Conservation (phyloP, 2,797 vertebrate species). For the Erethizon dorsatum region DNA sequence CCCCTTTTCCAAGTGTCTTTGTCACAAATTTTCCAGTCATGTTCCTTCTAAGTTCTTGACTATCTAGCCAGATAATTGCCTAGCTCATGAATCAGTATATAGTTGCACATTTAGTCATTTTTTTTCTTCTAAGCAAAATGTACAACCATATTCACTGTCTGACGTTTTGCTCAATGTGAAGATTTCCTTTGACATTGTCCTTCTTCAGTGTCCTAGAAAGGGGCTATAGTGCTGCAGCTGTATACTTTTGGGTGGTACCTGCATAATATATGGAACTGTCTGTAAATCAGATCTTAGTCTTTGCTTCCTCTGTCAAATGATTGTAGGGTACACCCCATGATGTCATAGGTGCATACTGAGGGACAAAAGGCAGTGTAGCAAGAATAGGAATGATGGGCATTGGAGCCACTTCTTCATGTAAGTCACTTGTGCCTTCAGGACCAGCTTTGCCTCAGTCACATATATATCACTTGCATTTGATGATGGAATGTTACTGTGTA, state of each 20-base stretch:
- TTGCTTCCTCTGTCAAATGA: background rate
- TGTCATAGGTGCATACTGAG: background rate
- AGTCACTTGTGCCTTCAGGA: background rate
- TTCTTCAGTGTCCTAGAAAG: background rate
- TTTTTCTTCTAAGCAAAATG: background rate
- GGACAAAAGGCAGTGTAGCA: background rate
- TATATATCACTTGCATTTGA: background rate
- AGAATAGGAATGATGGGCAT: background rate
- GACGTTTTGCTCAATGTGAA: background rate
- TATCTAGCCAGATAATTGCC: background rate
- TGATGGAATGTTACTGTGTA: background rate
- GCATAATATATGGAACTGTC: background rate
- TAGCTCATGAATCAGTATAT: background rate
- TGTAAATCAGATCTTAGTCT: background rate
- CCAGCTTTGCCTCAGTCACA: background rate
- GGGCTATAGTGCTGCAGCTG: background rate
- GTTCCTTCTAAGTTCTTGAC: background rate
- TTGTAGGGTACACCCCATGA: background rate
- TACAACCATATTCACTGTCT: background rate
- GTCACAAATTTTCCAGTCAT: too few species aligned
- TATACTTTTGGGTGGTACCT: background rate
- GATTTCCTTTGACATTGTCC: background rate
- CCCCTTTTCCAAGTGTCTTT: too few species aligned
- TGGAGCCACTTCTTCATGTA: background rate
- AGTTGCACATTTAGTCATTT: background rate